Percentiles rank a stretch among this genome's conserved stretches.
phyloP scores from a whole-genome alignment of 2,797 vertebrate genomes.

The Sebastes vulpes region DNA sequence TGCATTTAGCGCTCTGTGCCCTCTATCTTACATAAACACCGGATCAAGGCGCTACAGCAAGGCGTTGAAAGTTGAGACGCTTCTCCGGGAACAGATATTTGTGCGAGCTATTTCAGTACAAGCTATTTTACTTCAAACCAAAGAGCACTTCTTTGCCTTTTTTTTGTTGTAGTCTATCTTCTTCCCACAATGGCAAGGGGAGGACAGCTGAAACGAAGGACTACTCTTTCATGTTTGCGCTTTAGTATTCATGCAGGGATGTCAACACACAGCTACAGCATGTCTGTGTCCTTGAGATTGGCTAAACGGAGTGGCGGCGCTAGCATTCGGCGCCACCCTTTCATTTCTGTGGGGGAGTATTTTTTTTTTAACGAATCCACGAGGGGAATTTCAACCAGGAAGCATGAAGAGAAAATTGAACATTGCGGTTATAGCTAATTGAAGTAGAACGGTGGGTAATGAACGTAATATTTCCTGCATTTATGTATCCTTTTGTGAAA shows the following conservation, averaged over 20 bases:
- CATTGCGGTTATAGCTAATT: conserved; percentile 37
- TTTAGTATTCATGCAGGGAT: conserved; percentile 80
- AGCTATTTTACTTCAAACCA: conserved; percentile 67
- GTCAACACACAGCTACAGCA: conserved; percentile 71
- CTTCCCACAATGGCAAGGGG: conserved; percentile 59
- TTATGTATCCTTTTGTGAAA: conserved; percentile 13
- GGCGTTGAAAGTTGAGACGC: conserved; percentile 49
- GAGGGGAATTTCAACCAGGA: conserved; percentile 49
- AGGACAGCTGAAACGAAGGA: conserved; percentile 65
- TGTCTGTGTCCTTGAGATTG: conserved; percentile 84
- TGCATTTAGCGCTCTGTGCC: conserved; percentile 21
- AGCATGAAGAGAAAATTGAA: conserved; percentile 44
- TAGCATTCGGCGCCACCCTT: conserved; percentile 54
- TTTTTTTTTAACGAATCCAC: conserved; percentile 25
- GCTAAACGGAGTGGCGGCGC: conserved; percentile 62
- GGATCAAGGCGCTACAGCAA: conserved; percentile 44
- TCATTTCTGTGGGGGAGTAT: conserved; percentile 54
- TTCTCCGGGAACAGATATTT: conserved; percentile 41
- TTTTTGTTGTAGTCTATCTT: conserved; percentile 60
- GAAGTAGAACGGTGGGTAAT: conserved; percentile 45
- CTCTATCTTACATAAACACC: conserved; percentile 29
- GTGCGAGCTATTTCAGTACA: conserved; percentile 43
- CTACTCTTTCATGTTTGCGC: conserved; percentile 71
- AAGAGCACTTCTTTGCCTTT: conserved; percentile 54
- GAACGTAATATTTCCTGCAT: conserved; percentile 42